These are phyloP conservation scores for Anhinga anhinga DNA, from an alignment of 2,113 vertebrate genomes.

Conservation along the genomic window DNA sequence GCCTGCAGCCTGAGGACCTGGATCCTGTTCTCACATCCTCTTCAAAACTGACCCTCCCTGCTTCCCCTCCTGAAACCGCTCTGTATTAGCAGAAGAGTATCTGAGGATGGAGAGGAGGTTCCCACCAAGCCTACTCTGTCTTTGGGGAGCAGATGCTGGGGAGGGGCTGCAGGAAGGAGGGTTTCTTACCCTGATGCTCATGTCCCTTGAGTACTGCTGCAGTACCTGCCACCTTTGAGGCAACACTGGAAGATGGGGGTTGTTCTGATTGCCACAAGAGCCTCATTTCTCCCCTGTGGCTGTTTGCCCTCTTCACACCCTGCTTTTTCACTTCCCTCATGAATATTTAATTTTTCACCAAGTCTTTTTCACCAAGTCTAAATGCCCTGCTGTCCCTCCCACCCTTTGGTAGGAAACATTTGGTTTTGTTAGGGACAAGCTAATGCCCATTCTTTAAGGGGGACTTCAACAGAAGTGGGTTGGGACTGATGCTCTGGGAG, in stretches of 20 bases:
- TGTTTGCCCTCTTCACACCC: background rate
- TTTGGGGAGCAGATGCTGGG: background rate
- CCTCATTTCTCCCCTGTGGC: background rate
- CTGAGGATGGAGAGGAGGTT: background rate
- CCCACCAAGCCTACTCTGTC: background rate
- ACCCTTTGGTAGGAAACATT: background rate
- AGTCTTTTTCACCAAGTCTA: background rate
- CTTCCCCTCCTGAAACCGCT: background rate
- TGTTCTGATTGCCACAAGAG: background rate
- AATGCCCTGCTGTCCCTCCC: background rate
- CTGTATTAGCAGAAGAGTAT: background rate
- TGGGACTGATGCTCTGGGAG: background rate
- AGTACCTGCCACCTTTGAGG: background rate
- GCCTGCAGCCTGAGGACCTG: background rate
- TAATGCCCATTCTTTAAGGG: background rate
- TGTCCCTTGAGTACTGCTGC: background rate
- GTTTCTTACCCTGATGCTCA: background rate
- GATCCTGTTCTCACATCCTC: background rate
- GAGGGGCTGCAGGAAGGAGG: background rate
- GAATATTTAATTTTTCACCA: background rate
- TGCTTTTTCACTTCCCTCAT: background rate
- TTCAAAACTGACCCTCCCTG: background rate
- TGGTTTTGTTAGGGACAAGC: background rate
- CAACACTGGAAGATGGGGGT: background rate
- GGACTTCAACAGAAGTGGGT: background rate